Evolutionary conservation across 2,888 invertebrate species (phyloP).

Genomic region (Lordiphosa fenestrarum): DNA sequence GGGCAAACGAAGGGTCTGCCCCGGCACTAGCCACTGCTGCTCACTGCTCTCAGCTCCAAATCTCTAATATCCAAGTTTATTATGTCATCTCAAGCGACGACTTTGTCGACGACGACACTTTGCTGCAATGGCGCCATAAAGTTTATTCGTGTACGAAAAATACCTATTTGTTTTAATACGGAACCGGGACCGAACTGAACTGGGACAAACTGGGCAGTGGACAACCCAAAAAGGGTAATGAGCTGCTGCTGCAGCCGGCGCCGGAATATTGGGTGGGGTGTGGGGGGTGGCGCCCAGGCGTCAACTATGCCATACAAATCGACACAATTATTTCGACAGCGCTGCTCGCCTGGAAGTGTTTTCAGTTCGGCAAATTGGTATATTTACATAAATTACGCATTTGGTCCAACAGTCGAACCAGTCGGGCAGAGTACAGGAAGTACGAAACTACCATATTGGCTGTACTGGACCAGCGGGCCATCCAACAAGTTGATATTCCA

Average conservation of each 20-base stretch:
- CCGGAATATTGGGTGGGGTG: constrained; percentile 11
- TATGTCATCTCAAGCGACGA: constrained; percentile 45
- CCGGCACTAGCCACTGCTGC: constrained; percentile 4
- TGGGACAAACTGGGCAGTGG: constrained; percentile 6
- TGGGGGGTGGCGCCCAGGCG: constrained; percentile 24
- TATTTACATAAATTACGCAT: constrained; percentile 15
- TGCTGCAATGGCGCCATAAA: constrained; percentile 73
- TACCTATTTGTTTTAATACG: constrained; percentile 58
- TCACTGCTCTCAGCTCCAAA: constrained; percentile 40
- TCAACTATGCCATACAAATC: constrained; percentile 54
- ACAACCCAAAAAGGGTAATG: constrained; percentile 49
- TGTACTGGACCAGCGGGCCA: no score
- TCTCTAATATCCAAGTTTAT: constrained; percentile 61
- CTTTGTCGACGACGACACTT: constrained; percentile 45
- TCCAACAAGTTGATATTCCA: no score
- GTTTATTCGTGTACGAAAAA: constrained; percentile 70
- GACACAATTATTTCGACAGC: constrained; percentile 63
- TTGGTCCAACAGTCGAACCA: no score
- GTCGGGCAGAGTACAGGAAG: no score
- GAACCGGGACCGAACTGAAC: constrained; percentile 18
- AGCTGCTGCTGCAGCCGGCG: constrained; percentile 29
- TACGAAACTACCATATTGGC: no score
- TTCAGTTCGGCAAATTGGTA: constrained; percentile 8
- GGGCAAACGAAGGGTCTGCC: constrained; percentile 36
- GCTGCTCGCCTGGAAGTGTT: constrained; percentile 7